These are phyloP conservation scores for Philaenus spumarius DNA, from an alignment of 1,140 invertebrate species.

Conservation along the genomic window DNA sequence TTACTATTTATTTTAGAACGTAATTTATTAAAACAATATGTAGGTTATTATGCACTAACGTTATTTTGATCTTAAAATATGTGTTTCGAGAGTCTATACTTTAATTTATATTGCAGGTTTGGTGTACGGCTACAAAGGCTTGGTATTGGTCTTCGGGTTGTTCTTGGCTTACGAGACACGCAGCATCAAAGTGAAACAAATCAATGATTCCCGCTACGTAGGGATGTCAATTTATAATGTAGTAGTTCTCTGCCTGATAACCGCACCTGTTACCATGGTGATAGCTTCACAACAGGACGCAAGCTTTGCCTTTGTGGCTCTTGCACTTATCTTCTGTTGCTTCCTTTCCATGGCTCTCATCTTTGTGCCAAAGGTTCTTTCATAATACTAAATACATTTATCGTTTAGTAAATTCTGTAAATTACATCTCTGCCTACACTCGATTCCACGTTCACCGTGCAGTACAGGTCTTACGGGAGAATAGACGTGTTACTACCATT, in stretches of 20 bases:
- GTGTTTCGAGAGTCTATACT: too few species aligned
- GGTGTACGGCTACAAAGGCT: conserved; percentile 93
- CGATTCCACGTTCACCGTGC: too few species aligned
- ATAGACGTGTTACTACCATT: too few species aligned
- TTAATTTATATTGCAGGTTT: conserved; percentile 69
- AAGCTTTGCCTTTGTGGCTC: conserved; percentile 90
- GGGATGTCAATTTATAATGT: conserved; percentile 99
- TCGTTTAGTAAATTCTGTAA: too few species aligned
- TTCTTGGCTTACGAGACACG: conserved; percentile 97
- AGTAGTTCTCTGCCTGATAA: conserved; percentile 94
- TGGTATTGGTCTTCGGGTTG: conserved; percentile 92
- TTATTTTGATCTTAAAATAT: too few species aligned
- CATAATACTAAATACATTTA: background rate
- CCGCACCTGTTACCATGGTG: conserved; percentile 93
- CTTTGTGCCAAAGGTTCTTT: conserved; percentile 86
- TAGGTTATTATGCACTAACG: too few species aligned
- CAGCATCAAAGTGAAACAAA: conserved; percentile 89
- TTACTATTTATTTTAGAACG: too few species aligned
- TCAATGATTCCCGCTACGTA: conserved; percentile 94
- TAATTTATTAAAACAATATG: too few species aligned
- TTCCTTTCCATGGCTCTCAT: conserved; percentile 96
- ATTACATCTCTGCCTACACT: too few species aligned
- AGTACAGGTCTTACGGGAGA: too few species aligned
- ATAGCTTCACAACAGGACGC: conserved; percentile 96
- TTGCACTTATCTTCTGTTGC: conserved; percentile 91